Base-by-base conservation (phyloP, 2,113 vertebrate species). In the Paratilapia polleni region DNA sequence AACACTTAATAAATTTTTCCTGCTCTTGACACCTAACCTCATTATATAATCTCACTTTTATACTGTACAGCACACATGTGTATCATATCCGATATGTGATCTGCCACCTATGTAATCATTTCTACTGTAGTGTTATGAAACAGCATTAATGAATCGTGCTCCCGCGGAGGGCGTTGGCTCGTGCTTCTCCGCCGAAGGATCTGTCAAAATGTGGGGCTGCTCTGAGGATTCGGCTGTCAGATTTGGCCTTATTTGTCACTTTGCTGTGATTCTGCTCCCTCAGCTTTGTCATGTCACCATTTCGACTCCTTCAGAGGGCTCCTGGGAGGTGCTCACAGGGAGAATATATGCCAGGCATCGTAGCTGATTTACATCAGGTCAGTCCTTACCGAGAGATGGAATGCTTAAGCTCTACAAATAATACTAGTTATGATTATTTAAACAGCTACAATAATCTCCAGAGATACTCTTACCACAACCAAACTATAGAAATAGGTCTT, bases 171-270 rank as follows among this genome's bases (percentile, higher is more conserved):
- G 88, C 82, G 89, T 90, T 88, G 91, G 87, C 88, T 88, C 8
- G 2, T 34, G 20, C 83, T 89, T 81, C 54, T 81, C 86, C 17
- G 47, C 86, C 66, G 87, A 84, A 87, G 89, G 84, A 89, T 86
- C 91, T 92, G 91, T 93, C 92, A 93, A 87, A 86, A 61, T 22
- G 66, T 28, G 82, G 77, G 52, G 87, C 78, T 54, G 85, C 89
- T 90, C 78, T 56, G 87, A 93, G 91, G 58, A 92, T 92, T 91
- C 49, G 83, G 78, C 91, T 93, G 94, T 93, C 93, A 94, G 88
- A 91, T 88, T 92, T 83, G 87, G 89, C 88, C 93, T 87, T 91
- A 87, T 92, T 94, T 93, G 88, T 93, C 93, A 88, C 88, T 92
- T 92, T 85, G 61, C 92, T 87, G 80, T 87, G 90, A 94, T 94